These are phyloP conservation scores for Crotalus tigris DNA, from an alignment of 2,113 vertebrate species.

Conservation along the genomic window DNA sequence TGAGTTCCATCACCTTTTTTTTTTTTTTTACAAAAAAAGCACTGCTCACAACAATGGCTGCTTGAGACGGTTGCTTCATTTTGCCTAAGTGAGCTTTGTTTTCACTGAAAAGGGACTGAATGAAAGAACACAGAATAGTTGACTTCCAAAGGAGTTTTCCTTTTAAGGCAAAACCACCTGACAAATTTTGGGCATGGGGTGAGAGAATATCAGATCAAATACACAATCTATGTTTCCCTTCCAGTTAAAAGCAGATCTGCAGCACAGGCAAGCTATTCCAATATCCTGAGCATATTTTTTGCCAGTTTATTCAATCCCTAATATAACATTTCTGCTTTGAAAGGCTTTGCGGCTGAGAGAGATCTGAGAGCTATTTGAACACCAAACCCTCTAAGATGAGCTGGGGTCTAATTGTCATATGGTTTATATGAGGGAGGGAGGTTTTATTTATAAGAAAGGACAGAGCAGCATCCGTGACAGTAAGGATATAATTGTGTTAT, in stretches of 20 bases:
- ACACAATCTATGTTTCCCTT: not conserved
- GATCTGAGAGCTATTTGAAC: slow-evolving; percentile 19
- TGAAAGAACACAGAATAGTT: not conserved
- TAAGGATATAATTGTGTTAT: not conserved
- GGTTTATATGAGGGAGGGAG: slow-evolving; percentile 15
- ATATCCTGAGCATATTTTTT: not conserved
- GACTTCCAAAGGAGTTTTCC: not conserved
- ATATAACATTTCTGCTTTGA: not conserved
- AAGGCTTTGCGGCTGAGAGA: not conserved
- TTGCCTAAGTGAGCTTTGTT: not conserved
- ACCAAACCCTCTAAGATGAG: not conserved
- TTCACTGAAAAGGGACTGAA: not conserved
- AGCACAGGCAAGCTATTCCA: not conserved
- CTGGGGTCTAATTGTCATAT: not conserved
- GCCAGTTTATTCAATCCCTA: not conserved
- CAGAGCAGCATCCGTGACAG: not conserved
- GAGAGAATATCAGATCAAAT: not conserved
- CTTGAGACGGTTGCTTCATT: not conserved
- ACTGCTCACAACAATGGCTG: not conserved
- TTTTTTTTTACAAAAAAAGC: too few relatives aligned
- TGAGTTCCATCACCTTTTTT: too few relatives aligned
- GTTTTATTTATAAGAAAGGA: not conserved
- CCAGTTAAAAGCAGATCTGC: not conserved
- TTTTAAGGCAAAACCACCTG: not conserved
- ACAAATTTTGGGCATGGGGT: not conserved